Conservation (phyloP, 1,140 invertebrate species). For the Callitettix versicolor region DNA sequence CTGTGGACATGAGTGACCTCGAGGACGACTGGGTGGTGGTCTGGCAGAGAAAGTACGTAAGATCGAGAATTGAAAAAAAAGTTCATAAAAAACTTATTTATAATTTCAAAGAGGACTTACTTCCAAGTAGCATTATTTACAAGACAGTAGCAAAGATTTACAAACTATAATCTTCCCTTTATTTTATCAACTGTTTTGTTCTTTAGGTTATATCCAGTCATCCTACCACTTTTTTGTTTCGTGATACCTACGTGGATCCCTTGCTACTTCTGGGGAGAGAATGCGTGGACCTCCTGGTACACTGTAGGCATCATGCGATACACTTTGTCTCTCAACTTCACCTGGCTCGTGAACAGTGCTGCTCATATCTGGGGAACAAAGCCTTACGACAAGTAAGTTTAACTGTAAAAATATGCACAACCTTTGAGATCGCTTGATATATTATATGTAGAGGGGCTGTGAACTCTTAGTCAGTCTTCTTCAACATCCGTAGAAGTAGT, state of each 20-base stretch:
- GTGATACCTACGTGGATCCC: conserved; percentile 60
- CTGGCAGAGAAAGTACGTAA: conserved; percentile 44
- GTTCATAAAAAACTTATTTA: no score
- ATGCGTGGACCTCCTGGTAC: conserved; percentile 40
- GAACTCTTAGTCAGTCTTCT: no score
- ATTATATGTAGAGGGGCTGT: no score
- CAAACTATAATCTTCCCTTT: no score
- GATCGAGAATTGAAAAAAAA: no score
- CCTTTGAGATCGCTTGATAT: no score
- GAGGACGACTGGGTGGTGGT: conserved; percentile 57
- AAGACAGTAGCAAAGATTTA: no score
- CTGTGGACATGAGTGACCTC: conserved; percentile 71
- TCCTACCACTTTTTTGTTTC: conserved; percentile 65
- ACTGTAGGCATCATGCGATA: conserved; percentile 54
- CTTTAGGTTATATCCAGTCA: conserved; percentile 55
- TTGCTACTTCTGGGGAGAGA: conserved; percentile 60
- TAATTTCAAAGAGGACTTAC: no score
- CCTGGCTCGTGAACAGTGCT: conserved; percentile 81
- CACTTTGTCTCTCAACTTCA: conserved; percentile 55
- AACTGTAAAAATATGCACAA: background rate
- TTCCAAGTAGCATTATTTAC: no score
- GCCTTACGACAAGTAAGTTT: conserved; percentile 30
- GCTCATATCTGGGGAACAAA: conserved; percentile 66
- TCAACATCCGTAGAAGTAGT: no score
- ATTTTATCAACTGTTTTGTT: background rate